Percentiles rank a stretch among this genome's conserved stretches.
These are phyloP conservation scores for Brachyptera putata DNA, from an alignment of 2,888 invertebrate species.

Conservation along the genomic window DNA sequence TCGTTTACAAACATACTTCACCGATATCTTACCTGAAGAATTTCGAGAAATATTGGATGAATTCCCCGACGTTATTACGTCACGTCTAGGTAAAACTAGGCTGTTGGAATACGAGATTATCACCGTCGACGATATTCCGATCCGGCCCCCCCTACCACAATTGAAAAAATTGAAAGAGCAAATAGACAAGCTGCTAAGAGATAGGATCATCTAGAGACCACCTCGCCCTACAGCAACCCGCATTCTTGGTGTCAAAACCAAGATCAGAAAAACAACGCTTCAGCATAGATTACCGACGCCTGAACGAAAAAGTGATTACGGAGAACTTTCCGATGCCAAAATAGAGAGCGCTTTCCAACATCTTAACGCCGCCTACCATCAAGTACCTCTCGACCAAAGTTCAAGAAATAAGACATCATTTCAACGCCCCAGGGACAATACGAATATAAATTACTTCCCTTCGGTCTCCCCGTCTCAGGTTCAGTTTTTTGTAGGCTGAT, in stretches of 20 bases:
- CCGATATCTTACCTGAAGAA: neutral
- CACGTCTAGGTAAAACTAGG: neutral
- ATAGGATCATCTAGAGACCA: neutral
- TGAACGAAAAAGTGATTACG: neutral
- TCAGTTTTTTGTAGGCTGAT: slow-evolving; percentile 13
- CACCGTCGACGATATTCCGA: neutral
- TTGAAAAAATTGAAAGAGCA: neutral
- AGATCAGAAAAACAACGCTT: neutral
- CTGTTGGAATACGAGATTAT: neutral
- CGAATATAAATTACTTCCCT: slow-evolving; percentile 13
- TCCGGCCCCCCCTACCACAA: neutral
- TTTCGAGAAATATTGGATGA: neutral
- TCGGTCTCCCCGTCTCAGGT: slow-evolving; percentile 17
- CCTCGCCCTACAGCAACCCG: neutral
- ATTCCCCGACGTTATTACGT: neutral
- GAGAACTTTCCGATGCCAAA: slow-evolving; percentile 6
- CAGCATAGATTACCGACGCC: neutral
- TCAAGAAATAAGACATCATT: slow-evolving; percentile 16
- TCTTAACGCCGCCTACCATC: slow-evolving; percentile 13
- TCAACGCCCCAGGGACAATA: slow-evolving; percentile 18
- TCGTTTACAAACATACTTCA: too few species aligned
- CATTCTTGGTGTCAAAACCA: neutral
- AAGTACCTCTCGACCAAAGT: neutral
- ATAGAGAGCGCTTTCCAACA: slow-evolving; percentile 10
- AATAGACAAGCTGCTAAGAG: neutral